Evolutionary conservation across 2,113 vertebrate genomes (phyloP).

Genomic region (Sinocyclocheilus anophthalmus): DNA sequence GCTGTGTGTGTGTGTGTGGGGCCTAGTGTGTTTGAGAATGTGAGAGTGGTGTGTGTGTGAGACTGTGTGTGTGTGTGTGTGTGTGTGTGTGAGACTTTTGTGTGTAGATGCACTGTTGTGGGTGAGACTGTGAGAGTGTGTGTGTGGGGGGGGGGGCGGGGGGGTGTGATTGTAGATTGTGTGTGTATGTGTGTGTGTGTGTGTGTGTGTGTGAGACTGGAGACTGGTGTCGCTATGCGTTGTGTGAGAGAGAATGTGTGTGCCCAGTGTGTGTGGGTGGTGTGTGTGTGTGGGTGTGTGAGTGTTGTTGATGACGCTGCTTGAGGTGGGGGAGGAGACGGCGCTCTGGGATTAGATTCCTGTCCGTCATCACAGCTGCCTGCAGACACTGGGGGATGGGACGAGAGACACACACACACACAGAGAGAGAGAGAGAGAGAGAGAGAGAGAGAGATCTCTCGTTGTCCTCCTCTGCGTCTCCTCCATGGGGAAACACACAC

Average conservation of each 20-base stretch:
- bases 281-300: slow-evolving; percentile 7
- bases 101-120: no score
- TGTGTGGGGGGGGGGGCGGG: not conserved
- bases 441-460: not conserved
- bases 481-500: not conserved
- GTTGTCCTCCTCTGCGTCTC: not conserved
- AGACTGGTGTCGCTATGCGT: not conserved
- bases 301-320: not conserved
- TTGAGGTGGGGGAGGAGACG: slow-evolving; percentile 10
- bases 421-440: not conserved
- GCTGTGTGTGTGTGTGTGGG: not conserved
- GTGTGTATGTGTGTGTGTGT: not conserved
- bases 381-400: slow-evolving; percentile 50
- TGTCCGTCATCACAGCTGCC: slow-evolving; percentile 47
- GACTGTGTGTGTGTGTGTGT: slow-evolving; percentile 4
- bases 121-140: not conserved
- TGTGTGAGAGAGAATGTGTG: not conserved
- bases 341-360: slow-evolving; percentile 41
- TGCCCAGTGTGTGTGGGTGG: slow-evolving; percentile 24
- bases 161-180: no score
- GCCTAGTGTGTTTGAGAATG: not conserved
- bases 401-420: not conserved
- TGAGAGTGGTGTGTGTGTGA: not conserved
- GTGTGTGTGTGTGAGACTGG: not conserved
- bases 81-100: slow-evolving; percentile 2